These are phyloP conservation scores for Apodemus sylvaticus DNA, from an alignment of 2,113 vertebrate genomes.

Conservation along the genomic window DNA sequence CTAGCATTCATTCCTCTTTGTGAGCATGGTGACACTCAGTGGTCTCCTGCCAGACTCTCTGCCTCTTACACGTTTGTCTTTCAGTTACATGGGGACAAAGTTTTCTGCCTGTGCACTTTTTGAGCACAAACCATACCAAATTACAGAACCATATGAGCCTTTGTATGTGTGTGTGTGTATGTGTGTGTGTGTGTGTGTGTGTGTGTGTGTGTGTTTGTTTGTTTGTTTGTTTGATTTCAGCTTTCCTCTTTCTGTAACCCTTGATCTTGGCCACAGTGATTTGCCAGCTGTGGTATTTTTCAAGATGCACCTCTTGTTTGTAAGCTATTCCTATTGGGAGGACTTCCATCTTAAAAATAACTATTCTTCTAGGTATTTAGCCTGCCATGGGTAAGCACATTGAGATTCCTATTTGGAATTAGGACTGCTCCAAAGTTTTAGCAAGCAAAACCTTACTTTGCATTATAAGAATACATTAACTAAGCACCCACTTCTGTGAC, in stretches of 20 bases:
- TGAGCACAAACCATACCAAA: background rate
- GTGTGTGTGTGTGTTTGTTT: too few species aligned
- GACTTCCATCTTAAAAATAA: background rate
- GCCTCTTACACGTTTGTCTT: background rate
- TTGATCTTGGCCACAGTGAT: background rate
- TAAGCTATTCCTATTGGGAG: background rate
- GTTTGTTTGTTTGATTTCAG: background rate
- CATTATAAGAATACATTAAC: background rate
- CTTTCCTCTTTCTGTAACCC: background rate
- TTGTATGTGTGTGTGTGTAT: too few species aligned
- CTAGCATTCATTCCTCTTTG: background rate
- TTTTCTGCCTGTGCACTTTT: background rate
- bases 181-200: too few species aligned
- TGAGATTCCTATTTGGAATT: background rate
- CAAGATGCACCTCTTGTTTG: background rate
- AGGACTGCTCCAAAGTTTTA: background rate
- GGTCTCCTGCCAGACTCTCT: background rate
- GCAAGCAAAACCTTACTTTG: background rate
- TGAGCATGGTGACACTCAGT: background rate
- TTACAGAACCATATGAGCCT: background rate
- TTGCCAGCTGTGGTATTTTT: constrained; percentile 1
- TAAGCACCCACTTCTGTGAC: background rate
- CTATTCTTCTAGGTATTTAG: constrained; percentile 14
- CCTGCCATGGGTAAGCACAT: background rate
- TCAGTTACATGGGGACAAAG: background rate